Evolutionary conservation across 2,797 vertebrate species (phyloP).

Genomic region (Harpagifer antarcticus): DNA sequence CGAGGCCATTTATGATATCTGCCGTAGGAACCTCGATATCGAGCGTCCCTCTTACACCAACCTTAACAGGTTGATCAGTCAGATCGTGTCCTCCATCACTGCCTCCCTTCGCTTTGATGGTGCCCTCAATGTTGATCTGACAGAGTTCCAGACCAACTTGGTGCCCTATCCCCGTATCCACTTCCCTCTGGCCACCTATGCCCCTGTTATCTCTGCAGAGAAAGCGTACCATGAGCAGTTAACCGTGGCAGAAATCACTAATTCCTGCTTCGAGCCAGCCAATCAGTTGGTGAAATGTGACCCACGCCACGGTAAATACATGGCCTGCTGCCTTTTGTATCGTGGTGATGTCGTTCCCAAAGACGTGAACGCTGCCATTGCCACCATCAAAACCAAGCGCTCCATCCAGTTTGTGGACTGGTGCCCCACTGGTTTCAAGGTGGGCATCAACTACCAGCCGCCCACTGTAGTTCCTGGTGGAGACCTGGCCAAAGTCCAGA

Average conservation of each 20-base stretch:
- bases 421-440: slow-evolving; percentile 90
- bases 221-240: slow-evolving; percentile 73
- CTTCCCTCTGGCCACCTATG: slow-evolving; percentile 84
- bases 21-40: slow-evolving; percentile 86
- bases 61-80: slow-evolving; percentile 85
- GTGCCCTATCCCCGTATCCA: slow-evolving; percentile 79
- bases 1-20: slow-evolving; percentile 86
- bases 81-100: slow-evolving; percentile 89
- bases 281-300: slow-evolving; percentile 84
- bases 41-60: slow-evolving; percentile 88
- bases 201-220: slow-evolving; percentile 85
- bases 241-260: slow-evolving; percentile 31
- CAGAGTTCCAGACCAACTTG: slow-evolving; percentile 90
- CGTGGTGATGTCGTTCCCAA: slow-evolving; percentile 88
- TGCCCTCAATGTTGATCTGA: slow-evolving; percentile 87
- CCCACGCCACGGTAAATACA: slow-evolving; percentile 81
- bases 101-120: slow-evolving; percentile 89
- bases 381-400: slow-evolving; percentile 88
- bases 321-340: slow-evolving; percentile 87
- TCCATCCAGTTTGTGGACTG: slow-evolving; percentile 89
- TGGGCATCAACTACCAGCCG: slow-evolving; percentile 89
- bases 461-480: slow-evolving; percentile 88
- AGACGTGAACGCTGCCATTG: slow-evolving; percentile 88
- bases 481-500: slow-evolving; percentile 89
- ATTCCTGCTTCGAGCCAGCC: slow-evolving; percentile 77